A percentile compares a stretch with the other conserved stretches of the same genome.
phyloP scores from a whole-genome alignment of 2,113 vertebrate species.

The Gobio gobio region DNA sequence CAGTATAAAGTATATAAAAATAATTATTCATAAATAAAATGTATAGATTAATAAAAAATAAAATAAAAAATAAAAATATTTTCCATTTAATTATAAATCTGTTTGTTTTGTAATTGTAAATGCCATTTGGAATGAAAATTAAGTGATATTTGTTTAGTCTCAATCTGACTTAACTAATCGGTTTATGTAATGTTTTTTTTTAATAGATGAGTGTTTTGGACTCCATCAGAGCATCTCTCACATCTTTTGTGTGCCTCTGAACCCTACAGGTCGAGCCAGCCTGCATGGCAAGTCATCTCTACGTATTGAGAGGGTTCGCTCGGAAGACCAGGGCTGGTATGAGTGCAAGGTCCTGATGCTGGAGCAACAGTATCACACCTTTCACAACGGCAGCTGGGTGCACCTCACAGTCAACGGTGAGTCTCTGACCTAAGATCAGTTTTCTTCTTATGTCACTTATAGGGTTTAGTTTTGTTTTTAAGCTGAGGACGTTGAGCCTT shows the following conservation, averaged over 20 bases:
- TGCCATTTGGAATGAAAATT: background rate
- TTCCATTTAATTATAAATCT: no score
- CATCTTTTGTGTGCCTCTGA: background rate
- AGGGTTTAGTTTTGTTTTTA: background rate
- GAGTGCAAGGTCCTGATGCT: slow-evolving; percentile 97
- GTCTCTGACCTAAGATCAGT: slow-evolving; percentile 47
- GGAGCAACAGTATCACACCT: slow-evolving; percentile 97
- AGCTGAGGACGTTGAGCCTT: background rate
- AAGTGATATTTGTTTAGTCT: background rate
- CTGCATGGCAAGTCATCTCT: slow-evolving; percentile 96
- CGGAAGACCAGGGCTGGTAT: slow-evolving; percentile 98
- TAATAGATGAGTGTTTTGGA: background rate
- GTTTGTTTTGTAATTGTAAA: background rate
- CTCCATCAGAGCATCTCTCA: slow-evolving; percentile 8
- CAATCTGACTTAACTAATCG: background rate
- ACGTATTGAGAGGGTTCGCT: slow-evolving; percentile 91
- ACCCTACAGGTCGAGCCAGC: slow-evolving; percentile 86
- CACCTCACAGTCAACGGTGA: slow-evolving; percentile 96
- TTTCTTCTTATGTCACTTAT: background rate
- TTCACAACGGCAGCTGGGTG: slow-evolving; percentile 99
- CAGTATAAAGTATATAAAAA: background rate
- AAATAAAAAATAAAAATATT: no score
- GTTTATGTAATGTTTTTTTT: background rate
- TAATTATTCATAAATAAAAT: background rate
- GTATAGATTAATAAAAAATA: no score